These are phyloP conservation scores for Aphelenchoides avenae DNA, from an alignment of 1,140 invertebrate species.

Conservation along the genomic window DNA sequence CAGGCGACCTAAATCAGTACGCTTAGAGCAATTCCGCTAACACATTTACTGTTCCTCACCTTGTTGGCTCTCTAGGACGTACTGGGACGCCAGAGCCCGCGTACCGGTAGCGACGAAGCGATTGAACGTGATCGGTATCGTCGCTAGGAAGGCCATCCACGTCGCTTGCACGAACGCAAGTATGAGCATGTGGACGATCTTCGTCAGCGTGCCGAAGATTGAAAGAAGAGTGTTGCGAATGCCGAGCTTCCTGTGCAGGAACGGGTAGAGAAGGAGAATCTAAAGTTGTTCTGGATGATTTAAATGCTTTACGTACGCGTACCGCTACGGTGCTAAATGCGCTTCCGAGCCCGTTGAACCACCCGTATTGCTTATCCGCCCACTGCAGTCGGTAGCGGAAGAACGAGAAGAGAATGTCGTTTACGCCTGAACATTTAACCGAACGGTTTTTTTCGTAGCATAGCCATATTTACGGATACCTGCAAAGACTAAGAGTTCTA, in stretches of 20 bases:
- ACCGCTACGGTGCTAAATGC: conserved; percentile 32
- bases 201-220: conserved; percentile 35
- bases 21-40: neutral
- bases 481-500: conserved; percentile 33
- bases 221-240: conserved; percentile 38
- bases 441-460: no score
- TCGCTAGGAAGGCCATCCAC: conserved; percentile 31
- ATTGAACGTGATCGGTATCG: conserved; percentile 33
- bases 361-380: conserved; percentile 42
- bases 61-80: conserved; percentile 42
- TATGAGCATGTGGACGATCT: conserved; percentile 42
- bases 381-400: conserved; percentile 40
- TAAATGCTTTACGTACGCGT: neutral
- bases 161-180: conserved; percentile 34
- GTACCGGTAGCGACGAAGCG: conserved; percentile 51
- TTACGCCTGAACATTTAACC: conserved; percentile 25
- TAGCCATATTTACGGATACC: conserved; percentile 7
- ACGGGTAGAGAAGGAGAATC: no score
- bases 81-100: conserved; percentile 39
- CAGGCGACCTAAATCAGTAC: conserved; percentile 40
- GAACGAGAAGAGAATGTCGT: conserved; percentile 46
- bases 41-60: conserved; percentile 17
- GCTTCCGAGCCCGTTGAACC: conserved; percentile 35
- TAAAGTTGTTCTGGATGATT: conserved; percentile 3
- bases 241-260: conserved; percentile 25